These are phyloP conservation scores for Camponotus floridanus DNA, from an alignment of 1,140 invertebrate species.

Conservation along the genomic window DNA sequence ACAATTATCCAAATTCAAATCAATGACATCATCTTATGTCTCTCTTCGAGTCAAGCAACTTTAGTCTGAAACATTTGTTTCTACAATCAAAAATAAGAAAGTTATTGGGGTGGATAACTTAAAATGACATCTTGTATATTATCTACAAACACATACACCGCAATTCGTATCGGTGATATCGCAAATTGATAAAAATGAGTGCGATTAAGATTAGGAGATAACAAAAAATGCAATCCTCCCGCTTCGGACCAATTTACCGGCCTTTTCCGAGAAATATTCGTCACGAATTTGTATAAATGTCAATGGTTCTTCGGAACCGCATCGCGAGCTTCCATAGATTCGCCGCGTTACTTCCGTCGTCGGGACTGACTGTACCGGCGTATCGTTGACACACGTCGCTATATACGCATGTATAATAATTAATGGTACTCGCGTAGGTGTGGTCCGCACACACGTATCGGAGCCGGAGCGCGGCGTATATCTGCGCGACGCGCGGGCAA, in stretches of 20 bases:
- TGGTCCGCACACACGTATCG: slow-evolving; percentile 61
- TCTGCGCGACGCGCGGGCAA: slow-evolving; percentile 72
- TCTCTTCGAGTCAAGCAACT: too few species aligned
- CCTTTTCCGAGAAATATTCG: neutral
- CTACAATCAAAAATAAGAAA: too few species aligned
- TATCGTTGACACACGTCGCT: slow-evolving; percentile 73
- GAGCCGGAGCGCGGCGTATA: slow-evolving; percentile 68
- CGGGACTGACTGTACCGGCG: slow-evolving; percentile 49
- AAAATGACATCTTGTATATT: too few species aligned
- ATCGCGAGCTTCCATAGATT: neutral
- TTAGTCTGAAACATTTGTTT: too few species aligned
- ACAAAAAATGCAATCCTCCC: neutral
- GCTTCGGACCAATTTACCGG: neutral
- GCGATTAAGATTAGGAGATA: neutral
- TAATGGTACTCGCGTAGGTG: slow-evolving; percentile 73
- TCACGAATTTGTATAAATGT: neutral
- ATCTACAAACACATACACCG: neutral
- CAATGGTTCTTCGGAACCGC: neutral
- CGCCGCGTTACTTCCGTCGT: slow-evolving; percentile 43
- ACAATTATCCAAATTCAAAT: too few species aligned
- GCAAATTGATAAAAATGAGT: slow-evolving; percentile 29
- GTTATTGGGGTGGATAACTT: too few species aligned
- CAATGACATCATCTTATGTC: too few species aligned
- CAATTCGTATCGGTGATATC: neutral
- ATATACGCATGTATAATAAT: slow-evolving; percentile 70